Evolutionary conservation across 2,797 vertebrate genomes (phyloP).

Genomic region (Rhyacichthys aspro): DNA sequence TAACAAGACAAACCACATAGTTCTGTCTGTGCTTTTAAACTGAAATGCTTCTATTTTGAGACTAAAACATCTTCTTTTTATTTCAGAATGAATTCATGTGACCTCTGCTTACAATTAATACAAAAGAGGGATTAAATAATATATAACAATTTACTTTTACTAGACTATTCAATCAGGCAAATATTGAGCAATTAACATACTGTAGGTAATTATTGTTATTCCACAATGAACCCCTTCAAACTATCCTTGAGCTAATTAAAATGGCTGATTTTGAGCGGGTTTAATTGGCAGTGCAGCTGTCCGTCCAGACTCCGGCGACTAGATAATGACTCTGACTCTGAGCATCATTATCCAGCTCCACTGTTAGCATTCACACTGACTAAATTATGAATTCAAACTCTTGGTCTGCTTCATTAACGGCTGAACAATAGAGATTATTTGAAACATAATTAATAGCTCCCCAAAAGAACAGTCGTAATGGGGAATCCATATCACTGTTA

Average conservation of each 20-base stretch:
- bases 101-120: neutral
- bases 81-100: neutral
- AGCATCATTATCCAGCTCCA: conserved; percentile 50
- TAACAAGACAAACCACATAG: no score
- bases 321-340: conserved; percentile 56
- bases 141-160: conserved; percentile 15
- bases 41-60: no score
- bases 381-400: conserved; percentile 15
- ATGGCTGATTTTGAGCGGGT: conserved; percentile 42
- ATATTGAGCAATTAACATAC: conserved; percentile 38
- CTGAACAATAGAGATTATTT: conserved; percentile 2
- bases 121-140: neutral
- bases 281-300: conserved; percentile 62
- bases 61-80: no score
- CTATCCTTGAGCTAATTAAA: conserved; percentile 60
- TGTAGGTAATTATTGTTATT: conserved; percentile 53
- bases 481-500: neutral
- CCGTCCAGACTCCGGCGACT: conserved; percentile 52
- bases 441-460: conserved; percentile 13
- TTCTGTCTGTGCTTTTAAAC: no score
- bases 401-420: conserved; percentile 32
- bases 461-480: conserved; percentile 9
- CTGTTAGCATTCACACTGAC: conserved; percentile 23
- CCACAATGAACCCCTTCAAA: conserved; percentile 33
- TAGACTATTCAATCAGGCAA: conserved; percentile 11